A percentile compares a stretch with the other conserved stretches of the same genome.
phyloP scores from a whole-genome alignment of 2,797 vertebrate genomes.

The Siniperca obscura region DNA sequence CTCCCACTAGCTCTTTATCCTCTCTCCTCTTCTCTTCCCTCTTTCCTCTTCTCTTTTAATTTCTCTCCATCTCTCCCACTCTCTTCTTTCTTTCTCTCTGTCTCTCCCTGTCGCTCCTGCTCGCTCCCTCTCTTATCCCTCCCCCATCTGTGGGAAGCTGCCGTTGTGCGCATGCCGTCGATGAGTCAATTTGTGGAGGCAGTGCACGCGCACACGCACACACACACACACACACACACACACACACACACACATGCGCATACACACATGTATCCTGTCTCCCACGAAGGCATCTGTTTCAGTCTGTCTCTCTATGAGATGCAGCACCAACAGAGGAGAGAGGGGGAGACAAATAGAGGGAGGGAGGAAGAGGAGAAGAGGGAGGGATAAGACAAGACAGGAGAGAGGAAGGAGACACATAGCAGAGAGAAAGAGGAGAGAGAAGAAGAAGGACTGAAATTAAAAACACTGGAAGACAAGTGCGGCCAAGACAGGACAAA shows the following conservation, averaged over 20 bases:
- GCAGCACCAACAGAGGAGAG: slow-evolving; percentile 78
- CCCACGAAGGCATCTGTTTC: slow-evolving; percentile 82
- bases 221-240: slow-evolving; percentile 32
- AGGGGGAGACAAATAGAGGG: slow-evolving; percentile 70
- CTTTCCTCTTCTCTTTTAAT: slow-evolving; percentile 30
- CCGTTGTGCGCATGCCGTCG: slow-evolving; percentile 80
- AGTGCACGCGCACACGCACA: slow-evolving; percentile 55
- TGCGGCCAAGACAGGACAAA: slow-evolving; percentile 16
- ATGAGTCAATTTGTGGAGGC: slow-evolving; percentile 84
- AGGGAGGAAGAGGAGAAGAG: slow-evolving; percentile 56
- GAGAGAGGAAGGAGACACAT: slow-evolving; percentile 40
- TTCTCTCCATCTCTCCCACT: slow-evolving; percentile 48
- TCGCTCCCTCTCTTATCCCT: slow-evolving; percentile 69
- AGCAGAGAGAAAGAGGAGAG: slow-evolving; percentile 51
- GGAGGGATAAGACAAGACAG: slow-evolving; percentile 48
- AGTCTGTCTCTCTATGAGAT: slow-evolving; percentile 77
- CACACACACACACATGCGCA: slow-evolving; percentile 36
- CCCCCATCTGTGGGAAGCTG: slow-evolving; percentile 82
- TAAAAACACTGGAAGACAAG: slow-evolving; percentile 38
- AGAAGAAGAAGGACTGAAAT: slow-evolving; percentile 48
- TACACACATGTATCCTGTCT: slow-evolving; percentile 74
- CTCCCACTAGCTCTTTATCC: slow-evolving; percentile 44
- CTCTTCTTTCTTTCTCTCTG: slow-evolving; percentile 34
- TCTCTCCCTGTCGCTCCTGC: slow-evolving; percentile 47
- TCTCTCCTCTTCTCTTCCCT: slow-evolving; percentile 12